Evolutionary conservation across 2,113 vertebrate species (phyloP).

Genomic region (Amazona vittata): DNA sequence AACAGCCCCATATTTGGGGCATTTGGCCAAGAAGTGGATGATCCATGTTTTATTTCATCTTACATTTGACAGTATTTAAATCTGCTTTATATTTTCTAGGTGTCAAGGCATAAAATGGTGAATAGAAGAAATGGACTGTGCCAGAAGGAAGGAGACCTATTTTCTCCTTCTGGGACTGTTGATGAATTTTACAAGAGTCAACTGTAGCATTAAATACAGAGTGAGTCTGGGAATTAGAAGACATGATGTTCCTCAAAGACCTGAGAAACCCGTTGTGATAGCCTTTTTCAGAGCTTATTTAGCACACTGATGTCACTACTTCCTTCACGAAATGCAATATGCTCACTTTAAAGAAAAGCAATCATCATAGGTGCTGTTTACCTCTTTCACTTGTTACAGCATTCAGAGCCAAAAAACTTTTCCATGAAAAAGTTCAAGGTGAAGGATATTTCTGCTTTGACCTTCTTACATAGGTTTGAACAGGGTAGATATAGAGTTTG

Average conservation of each 20-base stretch:
- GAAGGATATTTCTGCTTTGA: neutral
- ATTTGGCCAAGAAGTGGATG: neutral
- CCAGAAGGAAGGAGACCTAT: neutral
- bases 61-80: neutral
- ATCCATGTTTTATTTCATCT: neutral
- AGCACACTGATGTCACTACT: neutral
- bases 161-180: neutral
- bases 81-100: neutral
- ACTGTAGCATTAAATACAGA: neutral
- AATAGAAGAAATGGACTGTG: neutral
- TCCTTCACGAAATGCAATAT: neutral
- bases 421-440: neutral
- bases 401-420: neutral
- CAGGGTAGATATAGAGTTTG: neutral
- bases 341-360: neutral
- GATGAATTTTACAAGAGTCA: neutral
- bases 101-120: neutral
- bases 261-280: neutral
- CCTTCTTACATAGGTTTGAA: neutral
- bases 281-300: neutral
- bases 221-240: neutral
- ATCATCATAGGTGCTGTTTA: neutral
- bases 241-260: neutral
- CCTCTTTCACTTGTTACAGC: neutral
- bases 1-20: neutral